phyloP scores from a whole-genome alignment of 2,113 vertebrate genomes.

The Bujurquina vittata region DNA sequence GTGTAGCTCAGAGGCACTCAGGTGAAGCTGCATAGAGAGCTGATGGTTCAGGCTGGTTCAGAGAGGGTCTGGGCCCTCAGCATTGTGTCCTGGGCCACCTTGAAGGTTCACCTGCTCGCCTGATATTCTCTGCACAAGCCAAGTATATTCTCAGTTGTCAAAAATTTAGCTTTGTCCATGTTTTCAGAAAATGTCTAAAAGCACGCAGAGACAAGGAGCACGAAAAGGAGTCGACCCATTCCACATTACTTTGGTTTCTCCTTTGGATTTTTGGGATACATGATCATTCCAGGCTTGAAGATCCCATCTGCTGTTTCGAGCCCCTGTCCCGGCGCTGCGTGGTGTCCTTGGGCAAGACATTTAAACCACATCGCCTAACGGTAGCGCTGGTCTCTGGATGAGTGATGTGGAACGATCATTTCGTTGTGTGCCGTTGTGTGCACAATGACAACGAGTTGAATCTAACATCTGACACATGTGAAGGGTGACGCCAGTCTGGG shows the following conservation, averaged over 20 bases:
- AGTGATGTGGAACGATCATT: no score
- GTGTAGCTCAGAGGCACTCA: rapidly evolving
- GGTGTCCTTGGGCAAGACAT: no score
- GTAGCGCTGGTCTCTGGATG: no score
- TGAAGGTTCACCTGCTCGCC: not conserved
- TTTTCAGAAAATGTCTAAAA: not conserved
- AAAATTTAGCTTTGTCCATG: not conserved
- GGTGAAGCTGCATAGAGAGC: not conserved
- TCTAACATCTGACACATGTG: no score
- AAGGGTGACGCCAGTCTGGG: no score
- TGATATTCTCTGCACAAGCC: not conserved
- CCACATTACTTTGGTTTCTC: not conserved
- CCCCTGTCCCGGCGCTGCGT: no score
- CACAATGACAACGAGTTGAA: no score
- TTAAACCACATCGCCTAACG: no score
- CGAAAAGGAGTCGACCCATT: not conserved
- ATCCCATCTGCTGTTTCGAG: no score
- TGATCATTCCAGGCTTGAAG: not conserved
- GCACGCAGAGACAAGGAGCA: not conserved
- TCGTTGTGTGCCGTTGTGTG: no score
- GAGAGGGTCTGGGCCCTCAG: not conserved
- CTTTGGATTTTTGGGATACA: rapidly evolving
- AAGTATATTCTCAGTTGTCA: not conserved
- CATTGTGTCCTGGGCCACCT: not conserved
- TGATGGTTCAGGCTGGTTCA: not conserved